Conservation (phyloP, 2,888 invertebrate species). For the Catocala sponsa region DNA sequence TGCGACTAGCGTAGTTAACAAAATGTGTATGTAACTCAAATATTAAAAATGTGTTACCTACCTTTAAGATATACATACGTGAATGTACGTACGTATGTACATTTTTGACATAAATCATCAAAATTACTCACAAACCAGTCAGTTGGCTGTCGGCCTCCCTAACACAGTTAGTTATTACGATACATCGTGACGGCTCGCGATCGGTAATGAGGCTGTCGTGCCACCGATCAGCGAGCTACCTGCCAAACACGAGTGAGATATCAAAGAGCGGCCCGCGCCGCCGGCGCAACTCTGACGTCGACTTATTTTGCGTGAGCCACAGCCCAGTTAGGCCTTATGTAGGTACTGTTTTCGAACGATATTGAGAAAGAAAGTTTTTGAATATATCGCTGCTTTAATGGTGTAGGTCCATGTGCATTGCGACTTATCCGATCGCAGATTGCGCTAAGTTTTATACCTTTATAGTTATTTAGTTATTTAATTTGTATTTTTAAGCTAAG, state of each 20-base stretch:
- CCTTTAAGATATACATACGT: too few relatives aligned
- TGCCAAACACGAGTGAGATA: conserved; percentile 76
- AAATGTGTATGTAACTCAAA: too few relatives aligned
- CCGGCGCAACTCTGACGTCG: conserved; percentile 61
- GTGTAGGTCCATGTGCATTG: too few relatives aligned
- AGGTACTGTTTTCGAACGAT: conserved; percentile 12
- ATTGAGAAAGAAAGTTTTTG: not conserved
- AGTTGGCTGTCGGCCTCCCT: not conserved
- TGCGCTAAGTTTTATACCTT: too few relatives aligned
- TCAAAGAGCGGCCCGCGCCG: conserved; percentile 66
- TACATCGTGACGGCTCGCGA: conserved; percentile 20
- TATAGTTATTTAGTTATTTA: too few relatives aligned
- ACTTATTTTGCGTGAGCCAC: conserved; percentile 11
- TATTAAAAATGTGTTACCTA: too few relatives aligned
- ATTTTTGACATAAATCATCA: too few relatives aligned
- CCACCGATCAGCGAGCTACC: conserved; percentile 67
- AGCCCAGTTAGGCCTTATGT: conserved; percentile 17
- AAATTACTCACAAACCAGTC: not conserved
- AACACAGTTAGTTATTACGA: not conserved
- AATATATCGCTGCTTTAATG: not conserved
- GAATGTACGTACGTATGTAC: too few relatives aligned
- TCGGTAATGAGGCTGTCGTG: conserved; percentile 35
- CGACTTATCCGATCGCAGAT: too few relatives aligned
- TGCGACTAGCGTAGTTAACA: too few relatives aligned
- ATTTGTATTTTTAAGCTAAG: too few relatives aligned